Percentiles rank a stretch among this genome's conserved stretches.
Conservation (phyloP, 2,888 invertebrate genomes). For the Dione juno region DNA sequence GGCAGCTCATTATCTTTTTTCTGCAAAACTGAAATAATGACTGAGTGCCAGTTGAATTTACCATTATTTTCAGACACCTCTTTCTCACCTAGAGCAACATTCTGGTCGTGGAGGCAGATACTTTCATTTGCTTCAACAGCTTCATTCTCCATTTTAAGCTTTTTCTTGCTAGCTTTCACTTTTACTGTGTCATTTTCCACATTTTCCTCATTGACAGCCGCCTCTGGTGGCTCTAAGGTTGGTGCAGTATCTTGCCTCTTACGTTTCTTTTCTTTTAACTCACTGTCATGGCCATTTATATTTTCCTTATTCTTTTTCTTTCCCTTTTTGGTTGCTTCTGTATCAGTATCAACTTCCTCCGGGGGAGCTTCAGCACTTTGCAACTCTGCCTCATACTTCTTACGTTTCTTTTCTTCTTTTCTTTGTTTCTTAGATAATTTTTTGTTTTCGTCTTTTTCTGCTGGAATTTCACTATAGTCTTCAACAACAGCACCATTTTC, state of each 20-base stretch:
- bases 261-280: slow-evolving; percentile 60
- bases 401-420: slow-evolving; percentile 76
- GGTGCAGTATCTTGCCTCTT: slow-evolving; percentile 74
- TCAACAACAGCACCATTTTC: slow-evolving; percentile 46
- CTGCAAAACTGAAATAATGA: slow-evolving; percentile 77
- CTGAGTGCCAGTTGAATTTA: slow-evolving; percentile 79
- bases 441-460: slow-evolving; percentile 47
- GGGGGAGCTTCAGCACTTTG: slow-evolving; percentile 64
- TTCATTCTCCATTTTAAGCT: slow-evolving; percentile 58
- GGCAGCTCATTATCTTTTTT: slow-evolving; percentile 86
- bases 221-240: slow-evolving; percentile 53
- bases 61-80: slow-evolving; percentile 54
- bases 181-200: slow-evolving; percentile 53
- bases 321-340: slow-evolving; percentile 63
- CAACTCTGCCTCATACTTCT: slow-evolving; percentile 76
- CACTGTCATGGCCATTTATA: slow-evolving; percentile 55
- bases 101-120: slow-evolving; percentile 73
- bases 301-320: slow-evolving; percentile 74
- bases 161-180: slow-evolving; percentile 67
- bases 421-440: slow-evolving; percentile 75
- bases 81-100: slow-evolving; percentile 73
- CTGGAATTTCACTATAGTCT: slow-evolving; percentile 42
- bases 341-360: slow-evolving; percentile 52
- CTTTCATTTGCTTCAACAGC: slow-evolving; percentile 60
- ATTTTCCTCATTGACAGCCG: slow-evolving; percentile 33